A percentile compares a stretch with the other conserved stretches of the same genome.
These are phyloP conservation scores for Tenebrio molitor DNA, from an alignment of 1,140 invertebrate species.

Conservation along the genomic window DNA sequence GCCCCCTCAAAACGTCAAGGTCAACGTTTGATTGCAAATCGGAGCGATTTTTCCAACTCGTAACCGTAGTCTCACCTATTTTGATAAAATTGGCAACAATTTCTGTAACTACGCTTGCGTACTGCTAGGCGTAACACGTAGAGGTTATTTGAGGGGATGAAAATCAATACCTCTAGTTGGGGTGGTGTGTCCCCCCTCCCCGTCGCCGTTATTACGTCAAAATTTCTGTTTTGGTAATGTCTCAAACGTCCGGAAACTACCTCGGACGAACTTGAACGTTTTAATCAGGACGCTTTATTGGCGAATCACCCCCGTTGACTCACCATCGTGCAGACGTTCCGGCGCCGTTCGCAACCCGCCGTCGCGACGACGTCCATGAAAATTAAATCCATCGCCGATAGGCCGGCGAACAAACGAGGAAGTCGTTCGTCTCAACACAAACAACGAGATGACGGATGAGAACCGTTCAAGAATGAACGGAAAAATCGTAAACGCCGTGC, in stretches of 20 bases:
- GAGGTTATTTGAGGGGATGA: slow-evolving; percentile 25
- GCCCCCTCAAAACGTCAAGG: not conserved
- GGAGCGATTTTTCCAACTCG: not conserved
- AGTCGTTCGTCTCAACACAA: not conserved
- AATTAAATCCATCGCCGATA: slow-evolving; percentile 22
- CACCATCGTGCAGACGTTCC: not conserved
- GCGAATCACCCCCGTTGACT: too few relatives aligned
- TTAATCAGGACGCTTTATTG: too few relatives aligned
- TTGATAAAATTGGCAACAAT: slow-evolving; percentile 34
- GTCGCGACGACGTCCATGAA: slow-evolving; percentile 29
- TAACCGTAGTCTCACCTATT: slow-evolving; percentile 16
- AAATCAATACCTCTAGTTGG: slow-evolving; percentile 38
- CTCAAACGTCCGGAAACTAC: not conserved
- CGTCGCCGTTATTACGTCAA: slow-evolving; percentile 11
- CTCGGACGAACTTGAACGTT: too few relatives aligned
- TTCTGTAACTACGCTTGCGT: slow-evolving; percentile 30
- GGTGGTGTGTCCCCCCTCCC: slow-evolving; percentile 34
- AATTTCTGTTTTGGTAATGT: slow-evolving; percentile 2
- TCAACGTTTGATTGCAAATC: not conserved
- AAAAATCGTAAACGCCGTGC: not conserved
- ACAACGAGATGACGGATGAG: not conserved
- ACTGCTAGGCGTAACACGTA: slow-evolving; percentile 5
- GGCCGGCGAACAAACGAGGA: not conserved
- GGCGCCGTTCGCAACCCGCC: not conserved
- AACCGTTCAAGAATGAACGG: not conserved